Evolutionary conservation across 1,140 invertebrate species (phyloP), one percentile per base, ranked within the genome.

Genomic region (Lanistes nyassanus): DNA sequence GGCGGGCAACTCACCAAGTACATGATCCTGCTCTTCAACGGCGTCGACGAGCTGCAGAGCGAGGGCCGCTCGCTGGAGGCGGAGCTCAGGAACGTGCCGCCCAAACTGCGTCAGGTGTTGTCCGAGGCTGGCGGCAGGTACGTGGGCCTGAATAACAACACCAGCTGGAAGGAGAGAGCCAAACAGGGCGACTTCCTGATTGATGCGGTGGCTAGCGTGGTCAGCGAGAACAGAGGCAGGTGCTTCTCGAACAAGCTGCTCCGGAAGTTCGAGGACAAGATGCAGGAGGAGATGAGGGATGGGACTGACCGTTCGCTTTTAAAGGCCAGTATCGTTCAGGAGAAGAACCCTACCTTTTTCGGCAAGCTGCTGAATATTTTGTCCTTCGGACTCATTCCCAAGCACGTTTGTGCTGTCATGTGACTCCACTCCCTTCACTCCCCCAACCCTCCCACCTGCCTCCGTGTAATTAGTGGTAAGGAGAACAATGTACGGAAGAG

Each of bases 1-100:
- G 67, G 67, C n/a, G 4, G 3, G 23, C 26, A 55, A 3, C n/a
- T 69, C 42, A 29, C 47, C 21, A 19, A 34, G 23, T 69, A 29
- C 67, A 69, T 69, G 67, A 55, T 69, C 26, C n/a, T 69, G 21
- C 16, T 69, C 67, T 69, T 69, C 67, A 69, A 69, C 67, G 67
- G 67, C 16, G 42, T 69, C 21, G 67, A 69, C 67, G 65, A 67
- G 65, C 37, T 67, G 37, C n/a, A 47, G 37, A 19, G 36, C 21
- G 65, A 42, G 19, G 37, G 37, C 11, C 7, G 36, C 6, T 19
- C 36, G 3, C 65, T 67, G 34, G 65, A 21, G 19, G 23, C 26
- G 19, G 65, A 67, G 42, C 39, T 67, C 9, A 42, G 2, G 19
- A 37, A 42, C 3, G 3, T 23, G 2, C 67, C 29, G 0, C 67